Base-by-base conservation (phyloP, 2,888 invertebrate genomes). In the Phania funesta region DNA sequence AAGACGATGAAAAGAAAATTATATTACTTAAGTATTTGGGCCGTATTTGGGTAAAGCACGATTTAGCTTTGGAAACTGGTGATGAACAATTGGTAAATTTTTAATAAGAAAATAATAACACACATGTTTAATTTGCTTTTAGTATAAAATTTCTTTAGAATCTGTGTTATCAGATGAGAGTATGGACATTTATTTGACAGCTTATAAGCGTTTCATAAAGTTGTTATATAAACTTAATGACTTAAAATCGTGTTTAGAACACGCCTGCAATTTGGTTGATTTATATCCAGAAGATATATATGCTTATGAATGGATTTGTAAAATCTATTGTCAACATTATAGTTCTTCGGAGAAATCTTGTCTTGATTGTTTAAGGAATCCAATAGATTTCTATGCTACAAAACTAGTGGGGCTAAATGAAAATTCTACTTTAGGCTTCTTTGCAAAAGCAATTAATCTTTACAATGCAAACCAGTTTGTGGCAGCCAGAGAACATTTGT, bases 271-370 rank as follows among this genome's bases (percentile, higher is more conserved):
- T 75, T 92, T 94, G 92, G 90, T 91, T 56, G 86, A 87, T 26
- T 84, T 91, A 6, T 93, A 92, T 87, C 91, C 92, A 3, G 89
- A 90, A 0, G 92, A 93, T 85, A 87, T 90, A 20, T 92, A 92
- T 84, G 91, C 93, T 0, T 89, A 93, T 75, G 93, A 93, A 87
- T 94, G 93, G 93, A 92, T 94, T 74, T 94, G 94, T 86, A 93
- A 92, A 84, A 90, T 92, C 0, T 94, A 92, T 86, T 92, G 92
- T 77, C 93, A 94, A 86, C 86, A 88, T 35, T 85, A 87, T 46
- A 76, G 84, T n/a, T 79, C 82, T 0, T 71, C 87, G 13, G 32
- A 78, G 0, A 48, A 67, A 11, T 11, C 7, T 4, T 88, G 87
- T 85, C 67, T 84, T 18, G 44, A 56, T 0, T 84, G 81, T 7